Evolutionary conservation across 2,888 invertebrate genomes (phyloP).

Genomic region (Nemotelus nigrinus): DNA sequence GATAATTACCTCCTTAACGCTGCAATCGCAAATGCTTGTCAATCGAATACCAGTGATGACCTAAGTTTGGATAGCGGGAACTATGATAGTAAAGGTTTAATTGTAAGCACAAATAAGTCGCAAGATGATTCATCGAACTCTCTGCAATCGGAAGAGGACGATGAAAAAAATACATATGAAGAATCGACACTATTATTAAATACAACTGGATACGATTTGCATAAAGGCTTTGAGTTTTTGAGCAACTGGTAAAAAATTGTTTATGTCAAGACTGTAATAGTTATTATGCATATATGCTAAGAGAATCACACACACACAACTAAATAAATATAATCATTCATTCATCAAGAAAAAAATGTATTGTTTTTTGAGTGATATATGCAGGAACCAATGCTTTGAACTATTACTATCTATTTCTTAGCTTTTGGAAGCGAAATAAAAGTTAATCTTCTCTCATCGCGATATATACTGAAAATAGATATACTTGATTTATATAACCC

Average conservation of each 20-base stretch:
- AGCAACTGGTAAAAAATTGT: conserved; percentile 56
- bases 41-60: conserved; percentile 3
- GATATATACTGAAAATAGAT: no score
- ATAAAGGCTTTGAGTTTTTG: conserved; percentile 59
- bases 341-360: no score
- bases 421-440: no score
- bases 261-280: no score
- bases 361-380: no score
- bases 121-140: conserved; percentile 18
- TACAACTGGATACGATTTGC: conserved; percentile 50
- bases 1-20: conserved; percentile 46
- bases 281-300: no score
- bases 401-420: no score
- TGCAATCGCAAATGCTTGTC: neutral
- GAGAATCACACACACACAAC: no score
- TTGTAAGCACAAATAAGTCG: neutral
- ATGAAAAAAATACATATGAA: conserved; percentile 27
- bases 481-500: no score
- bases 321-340: no score
- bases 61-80: neutral
- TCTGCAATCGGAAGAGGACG: conserved; percentile 39
- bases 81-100: neutral
- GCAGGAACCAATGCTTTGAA: no score
- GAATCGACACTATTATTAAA: conserved; percentile 29
- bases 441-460: no score